phyloP scores from a whole-genome alignment of 2,888 invertebrate genomes.

The Callinectes sapidus region DNA sequence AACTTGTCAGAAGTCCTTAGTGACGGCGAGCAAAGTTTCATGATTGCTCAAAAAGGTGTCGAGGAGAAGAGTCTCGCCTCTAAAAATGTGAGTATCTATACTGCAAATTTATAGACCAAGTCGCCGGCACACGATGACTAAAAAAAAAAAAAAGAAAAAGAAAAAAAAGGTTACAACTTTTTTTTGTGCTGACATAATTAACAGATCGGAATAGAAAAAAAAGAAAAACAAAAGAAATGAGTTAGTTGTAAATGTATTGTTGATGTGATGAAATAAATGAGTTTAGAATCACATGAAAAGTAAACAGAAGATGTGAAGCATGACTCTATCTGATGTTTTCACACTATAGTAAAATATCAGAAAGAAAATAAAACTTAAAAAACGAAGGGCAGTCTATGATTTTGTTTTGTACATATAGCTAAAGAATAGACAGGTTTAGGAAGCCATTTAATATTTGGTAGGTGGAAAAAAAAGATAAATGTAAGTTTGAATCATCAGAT shows the following conservation, averaged over 20 bases:
- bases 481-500: not conserved
- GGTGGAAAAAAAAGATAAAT: not conserved
- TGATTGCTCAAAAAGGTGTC: slow-evolving; percentile 36
- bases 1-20: slow-evolving; percentile 31
- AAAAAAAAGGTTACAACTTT: not conserved
- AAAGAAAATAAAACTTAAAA: too few relatives aligned
- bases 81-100: slow-evolving; percentile 25
- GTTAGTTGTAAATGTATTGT: not conserved
- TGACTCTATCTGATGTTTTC: too few relatives aligned
- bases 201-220: not conserved
- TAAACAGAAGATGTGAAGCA: not conserved
- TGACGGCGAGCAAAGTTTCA: slow-evolving; percentile 13
- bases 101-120: slow-evolving; percentile 5
- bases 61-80: slow-evolving; percentile 7
- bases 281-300: not conserved
- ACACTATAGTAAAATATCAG: too few relatives aligned
- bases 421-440: too few relatives aligned
- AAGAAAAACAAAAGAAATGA: not conserved
- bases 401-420: too few relatives aligned
- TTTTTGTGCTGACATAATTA: not conserved
- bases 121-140: not conserved
- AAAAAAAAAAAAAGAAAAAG: not conserved
- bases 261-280: not conserved
- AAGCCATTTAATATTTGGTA: not conserved
- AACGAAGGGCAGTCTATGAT: too few relatives aligned